phyloP scores from a whole-genome alignment of 2,888 invertebrate genomes.

The Gryllus longicercus region DNA sequence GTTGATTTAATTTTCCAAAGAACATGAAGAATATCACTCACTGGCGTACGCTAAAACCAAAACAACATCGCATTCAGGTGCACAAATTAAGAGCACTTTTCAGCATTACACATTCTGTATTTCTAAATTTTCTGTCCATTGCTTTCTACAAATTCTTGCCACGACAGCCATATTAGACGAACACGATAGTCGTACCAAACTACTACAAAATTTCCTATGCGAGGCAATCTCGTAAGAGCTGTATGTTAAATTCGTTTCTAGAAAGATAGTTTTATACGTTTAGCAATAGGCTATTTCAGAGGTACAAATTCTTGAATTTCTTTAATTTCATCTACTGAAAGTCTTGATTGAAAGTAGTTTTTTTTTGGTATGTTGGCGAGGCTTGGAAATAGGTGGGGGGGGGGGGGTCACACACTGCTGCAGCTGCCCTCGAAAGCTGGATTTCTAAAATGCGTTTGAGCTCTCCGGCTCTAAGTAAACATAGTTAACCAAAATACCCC shows the following conservation, averaged over 20 bases:
- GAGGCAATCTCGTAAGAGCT: not conserved
- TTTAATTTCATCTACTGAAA: too few species aligned
- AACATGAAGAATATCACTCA: not conserved
- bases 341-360: too few species aligned
- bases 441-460: not conserved
- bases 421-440: constrained; percentile 41
- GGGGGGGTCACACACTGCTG: constrained; percentile 44
- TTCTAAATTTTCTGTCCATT: not conserved
- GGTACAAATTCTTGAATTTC: too few species aligned
- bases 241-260: too few species aligned
- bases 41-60: not conserved
- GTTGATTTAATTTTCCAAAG: not conserved
- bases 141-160: constrained; percentile 30
- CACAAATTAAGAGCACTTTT: not conserved
- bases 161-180: constrained; percentile 37
- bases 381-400: constrained; percentile 38
- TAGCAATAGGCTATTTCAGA: too few species aligned
- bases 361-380: constrained; percentile 32
- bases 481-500: too few species aligned
- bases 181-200: constrained; percentile 23
- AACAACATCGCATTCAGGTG: not conserved
- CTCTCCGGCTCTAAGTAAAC: too few species aligned
- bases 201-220: not conserved
- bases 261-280: too few species aligned
- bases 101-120: not conserved